Conservation (phyloP, 2,113 vertebrate species). For the Lucifuga dentata region DNA sequence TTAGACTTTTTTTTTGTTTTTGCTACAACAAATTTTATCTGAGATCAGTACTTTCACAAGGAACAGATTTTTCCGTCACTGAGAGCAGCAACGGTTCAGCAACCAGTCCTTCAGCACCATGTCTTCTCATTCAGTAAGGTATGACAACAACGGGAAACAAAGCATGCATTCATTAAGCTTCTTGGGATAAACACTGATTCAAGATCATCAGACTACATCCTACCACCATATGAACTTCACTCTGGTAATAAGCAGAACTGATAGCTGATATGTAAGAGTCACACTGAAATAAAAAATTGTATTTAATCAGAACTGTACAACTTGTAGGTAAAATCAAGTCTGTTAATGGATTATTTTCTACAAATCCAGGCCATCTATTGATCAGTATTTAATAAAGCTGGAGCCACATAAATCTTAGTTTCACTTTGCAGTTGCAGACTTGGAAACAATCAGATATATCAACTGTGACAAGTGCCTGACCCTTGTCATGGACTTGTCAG, state of each 20-base stretch:
- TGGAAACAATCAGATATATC: background rate
- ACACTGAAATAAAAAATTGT: too few species aligned
- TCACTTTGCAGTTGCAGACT: background rate
- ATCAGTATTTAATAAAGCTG: constrained; percentile 1
- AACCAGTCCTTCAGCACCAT: too few species aligned
- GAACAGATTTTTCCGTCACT: background rate
- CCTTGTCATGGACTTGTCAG: background rate
- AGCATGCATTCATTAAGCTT: constrained; percentile 21
- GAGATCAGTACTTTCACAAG: constrained; percentile 1
- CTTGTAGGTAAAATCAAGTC: too few species aligned
- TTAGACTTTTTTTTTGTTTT: too few species aligned
- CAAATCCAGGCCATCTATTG: background rate
- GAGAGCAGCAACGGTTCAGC: background rate
- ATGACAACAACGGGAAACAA: constrained; percentile 44
- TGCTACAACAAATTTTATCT: too few species aligned
- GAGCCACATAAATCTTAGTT: background rate
- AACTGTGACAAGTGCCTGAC: background rate
- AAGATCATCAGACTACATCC: constrained; percentile 6
- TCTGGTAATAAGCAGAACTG: background rate
- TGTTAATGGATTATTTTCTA: too few species aligned
- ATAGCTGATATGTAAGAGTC: too few species aligned
- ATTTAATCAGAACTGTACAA: too few species aligned
- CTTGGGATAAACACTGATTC: constrained; percentile 14
- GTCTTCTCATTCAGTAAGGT: constrained; percentile 12
- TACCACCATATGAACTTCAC: background rate